Percentiles rank a stretch among this genome's conserved stretches.
phyloP scores from a whole-genome alignment of 1,140 invertebrate species.

The Plodia interpunctella region DNA sequence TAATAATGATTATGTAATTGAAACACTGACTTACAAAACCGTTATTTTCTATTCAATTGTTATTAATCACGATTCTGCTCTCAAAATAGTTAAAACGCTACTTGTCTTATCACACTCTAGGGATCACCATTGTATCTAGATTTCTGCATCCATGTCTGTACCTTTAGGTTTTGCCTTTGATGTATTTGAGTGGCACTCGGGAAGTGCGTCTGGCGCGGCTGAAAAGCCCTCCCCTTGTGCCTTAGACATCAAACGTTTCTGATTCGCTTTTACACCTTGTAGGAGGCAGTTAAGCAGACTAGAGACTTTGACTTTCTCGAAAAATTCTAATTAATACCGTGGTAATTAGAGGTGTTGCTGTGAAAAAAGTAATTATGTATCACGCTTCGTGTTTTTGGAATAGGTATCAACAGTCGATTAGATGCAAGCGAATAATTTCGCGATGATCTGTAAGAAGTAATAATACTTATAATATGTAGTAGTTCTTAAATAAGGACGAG shows the following conservation, averaged over 20 bases:
- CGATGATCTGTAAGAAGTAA: no score
- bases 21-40: no score
- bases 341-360: not conserved
- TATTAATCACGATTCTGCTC: no score
- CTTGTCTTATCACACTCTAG: not conserved
- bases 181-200: slow-evolving; percentile 26
- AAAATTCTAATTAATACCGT: slow-evolving; percentile 2
- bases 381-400: not conserved
- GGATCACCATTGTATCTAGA: not conserved
- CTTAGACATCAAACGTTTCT: slow-evolving; percentile 19
- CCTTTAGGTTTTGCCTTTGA: slow-evolving; percentile 15
- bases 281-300: slow-evolving; percentile 18
- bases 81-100: no score
- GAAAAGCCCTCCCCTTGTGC: slow-evolving; percentile 17
- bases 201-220: slow-evolving; percentile 21
- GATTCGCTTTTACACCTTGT: slow-evolving; percentile 29
- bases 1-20: no score
- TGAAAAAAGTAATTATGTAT: not conserved
- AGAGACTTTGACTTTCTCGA: slow-evolving; percentile 8
- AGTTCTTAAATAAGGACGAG: no score
- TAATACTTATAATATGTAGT: no score
- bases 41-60: no score
- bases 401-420: no score
- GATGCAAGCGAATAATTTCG: no score
- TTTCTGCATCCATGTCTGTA: not conserved